Evolutionary conservation across 2,113 vertebrate species (phyloP), one percentile per base, ranked within the genome.

Genomic region (Petrocephalus microphthalmus): DNA sequence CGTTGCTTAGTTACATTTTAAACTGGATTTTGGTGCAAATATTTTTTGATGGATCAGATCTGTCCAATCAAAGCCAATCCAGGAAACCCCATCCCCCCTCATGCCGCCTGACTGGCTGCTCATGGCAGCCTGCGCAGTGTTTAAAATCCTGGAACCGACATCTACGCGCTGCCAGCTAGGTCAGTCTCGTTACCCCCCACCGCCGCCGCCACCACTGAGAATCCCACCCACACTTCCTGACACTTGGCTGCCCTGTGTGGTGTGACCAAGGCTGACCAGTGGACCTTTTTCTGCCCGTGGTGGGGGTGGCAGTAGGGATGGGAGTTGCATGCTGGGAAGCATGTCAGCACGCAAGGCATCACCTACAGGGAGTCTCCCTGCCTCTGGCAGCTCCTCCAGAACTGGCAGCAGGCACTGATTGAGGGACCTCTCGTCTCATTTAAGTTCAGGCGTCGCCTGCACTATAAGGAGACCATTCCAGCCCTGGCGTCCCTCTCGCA

Each of bases 161-260:
- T 42, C 17, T 42, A 42, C 33, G 15, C 33, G 6, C 33, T 78
- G 71, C 33, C 29, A 78, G 71, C 71, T 78, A 78, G 71, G 71
- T 33, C 71, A 78, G 71, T 33, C 29, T 37, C 71, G 60, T 67
- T n/a, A 67, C 60, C 60, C 60, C 60, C 60, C 60, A 29, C 60
- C 60, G 11, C n/a, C 4, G n/a, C 60, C 60, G 60, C 71, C 71
- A 4, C 71, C 33, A 13, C 33, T 78, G 71, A 42, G 33, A 78
- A 78, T 42, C 71, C 71, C 71, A 78, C 71, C 29, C 33, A 42
- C 29, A 7, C n/a, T 29, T 78, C 33, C 71, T 78, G 71, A 78
- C 71, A 78, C 71, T 78, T 78, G 71, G 71, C 71, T 78, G 71
- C 71, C 71, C 71, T 78, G 71, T 78, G 33, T 42, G 5, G 71